These are phyloP conservation scores for Silvanus unidentatus DNA, from an alignment of 2,888 invertebrate species.

Conservation along the genomic window DNA sequence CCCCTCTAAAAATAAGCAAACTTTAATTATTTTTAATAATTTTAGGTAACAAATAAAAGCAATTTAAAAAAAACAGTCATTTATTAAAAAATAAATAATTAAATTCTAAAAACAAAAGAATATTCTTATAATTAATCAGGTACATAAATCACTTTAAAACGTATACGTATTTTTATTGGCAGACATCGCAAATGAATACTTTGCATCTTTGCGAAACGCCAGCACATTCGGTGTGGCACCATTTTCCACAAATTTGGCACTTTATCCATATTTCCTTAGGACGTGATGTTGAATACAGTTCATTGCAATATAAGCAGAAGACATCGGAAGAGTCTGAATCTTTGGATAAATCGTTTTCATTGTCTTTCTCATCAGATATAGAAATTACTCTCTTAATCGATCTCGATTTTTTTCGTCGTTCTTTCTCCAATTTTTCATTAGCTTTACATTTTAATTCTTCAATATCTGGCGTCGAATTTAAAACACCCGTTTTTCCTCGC, in stretches of 20 bases:
- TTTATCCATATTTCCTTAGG: constrained; percentile 9
- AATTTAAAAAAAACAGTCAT: no score
- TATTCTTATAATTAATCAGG: no score
- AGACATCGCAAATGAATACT: constrained; percentile 6
- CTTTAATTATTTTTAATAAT: no score
- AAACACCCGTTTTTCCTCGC: constrained; percentile 5
- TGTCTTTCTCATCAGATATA: constrained; percentile 1
- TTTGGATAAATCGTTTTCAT: not conserved
- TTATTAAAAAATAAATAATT: no score
- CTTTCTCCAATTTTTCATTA: constrained; percentile 1
- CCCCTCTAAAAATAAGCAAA: no score
- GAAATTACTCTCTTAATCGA: constrained; percentile 5
- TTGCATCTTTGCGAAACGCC: not conserved
- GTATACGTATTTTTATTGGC: not conserved
- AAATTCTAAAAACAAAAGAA: no score
- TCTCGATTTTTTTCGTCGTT: constrained; percentile 6
- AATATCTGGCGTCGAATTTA: constrained; percentile 7
- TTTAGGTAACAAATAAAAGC: no score
- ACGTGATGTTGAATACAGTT: constrained; percentile 7
- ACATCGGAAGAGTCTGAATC: constrained; percentile 7
- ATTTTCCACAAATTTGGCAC: not conserved
- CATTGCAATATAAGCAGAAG: constrained; percentile 11
- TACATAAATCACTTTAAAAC: no score
- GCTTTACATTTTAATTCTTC: constrained; percentile 1
- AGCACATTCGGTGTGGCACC: not conserved